Evolutionary conservation across 35 echinoderm and acorn worm species (phyloP).

Genomic region (Ophiothrix spiculata): DNA sequence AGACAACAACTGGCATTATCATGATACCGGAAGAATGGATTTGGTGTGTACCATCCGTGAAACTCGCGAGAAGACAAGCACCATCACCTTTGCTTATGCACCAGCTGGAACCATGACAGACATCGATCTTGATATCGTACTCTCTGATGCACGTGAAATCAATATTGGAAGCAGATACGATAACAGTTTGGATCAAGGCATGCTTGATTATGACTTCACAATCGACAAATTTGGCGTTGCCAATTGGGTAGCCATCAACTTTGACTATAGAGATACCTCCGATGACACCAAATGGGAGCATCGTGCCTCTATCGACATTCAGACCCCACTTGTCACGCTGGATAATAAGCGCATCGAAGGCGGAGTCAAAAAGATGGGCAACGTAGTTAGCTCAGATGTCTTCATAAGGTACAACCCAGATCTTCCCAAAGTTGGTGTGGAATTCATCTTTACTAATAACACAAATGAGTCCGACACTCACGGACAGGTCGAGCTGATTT

Average conservation of each 20-base stretch:
- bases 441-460: slow-evolving; percentile 4
- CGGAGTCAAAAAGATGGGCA: neutral
- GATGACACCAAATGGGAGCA: neutral
- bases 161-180: neutral
- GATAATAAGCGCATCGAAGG: neutral
- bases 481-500: neutral
- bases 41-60: neutral
- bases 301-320: neutral
- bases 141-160: neutral
- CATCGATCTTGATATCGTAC: neutral
- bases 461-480: neutral
- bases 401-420: neutral
- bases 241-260: neutral
- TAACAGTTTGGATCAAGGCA: neutral
- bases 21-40: neutral
- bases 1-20: neutral
- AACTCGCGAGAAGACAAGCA: neutral
- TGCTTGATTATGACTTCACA: neutral
- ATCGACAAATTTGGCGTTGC: neutral
- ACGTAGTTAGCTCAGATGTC: neutral
- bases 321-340: neutral
- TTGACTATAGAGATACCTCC: neutral
- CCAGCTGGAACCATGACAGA: neutral
- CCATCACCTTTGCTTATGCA: neutral
- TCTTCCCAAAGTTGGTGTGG: neutral